Evolutionary conservation across 2,113 vertebrate genomes (phyloP).

Genomic region (Syngnathoides biaculeatus): DNA sequence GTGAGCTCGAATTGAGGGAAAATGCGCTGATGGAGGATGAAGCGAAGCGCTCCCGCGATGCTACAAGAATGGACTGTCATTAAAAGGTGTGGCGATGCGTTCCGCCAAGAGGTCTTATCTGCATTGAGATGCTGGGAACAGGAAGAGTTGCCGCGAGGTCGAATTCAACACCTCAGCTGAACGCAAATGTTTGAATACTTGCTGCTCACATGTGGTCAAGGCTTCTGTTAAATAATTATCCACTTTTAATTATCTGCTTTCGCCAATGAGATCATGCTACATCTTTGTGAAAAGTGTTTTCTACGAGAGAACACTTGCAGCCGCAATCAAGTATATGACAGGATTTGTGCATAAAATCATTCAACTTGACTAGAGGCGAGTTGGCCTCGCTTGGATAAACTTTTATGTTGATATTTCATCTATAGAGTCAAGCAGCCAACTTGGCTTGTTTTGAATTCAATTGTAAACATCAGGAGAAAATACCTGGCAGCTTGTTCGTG

Average conservation of each 20-base stretch:
- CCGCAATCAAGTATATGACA: slow-evolving; percentile 51
- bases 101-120: slow-evolving; percentile 15
- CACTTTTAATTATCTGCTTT: too few species aligned
- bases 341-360: slow-evolving; percentile 46
- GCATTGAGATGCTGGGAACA: slow-evolving; percentile 10
- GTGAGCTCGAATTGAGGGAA: slow-evolving; percentile 26
- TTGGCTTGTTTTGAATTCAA: slow-evolving; percentile 60
- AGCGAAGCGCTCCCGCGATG: slow-evolving; percentile 6
- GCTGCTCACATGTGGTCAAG: slow-evolving; percentile 41
- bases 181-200: slow-evolving; percentile 37
- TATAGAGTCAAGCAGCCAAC: slow-evolving; percentile 10
- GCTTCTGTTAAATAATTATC: too few species aligned
- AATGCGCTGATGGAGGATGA: slow-evolving; percentile 10
- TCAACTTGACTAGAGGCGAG: slow-evolving; percentile 32
- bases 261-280: slow-evolving; percentile 40
- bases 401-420: slow-evolving; percentile 50
- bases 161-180: slow-evolving; percentile 46
- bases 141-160: slow-evolving; percentile 2
- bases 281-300: slow-evolving; percentile 38
- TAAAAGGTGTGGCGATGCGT: slow-evolving; percentile 6
- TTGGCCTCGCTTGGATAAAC: slow-evolving; percentile 32
- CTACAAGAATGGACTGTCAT: slow-evolving; percentile 1
- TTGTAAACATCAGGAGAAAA: slow-evolving; percentile 35
- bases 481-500: slow-evolving; percentile 39
- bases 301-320: slow-evolving; percentile 31